Conservation (phyloP, 2,113 vertebrate species). For the Labeo rohita region DNA sequence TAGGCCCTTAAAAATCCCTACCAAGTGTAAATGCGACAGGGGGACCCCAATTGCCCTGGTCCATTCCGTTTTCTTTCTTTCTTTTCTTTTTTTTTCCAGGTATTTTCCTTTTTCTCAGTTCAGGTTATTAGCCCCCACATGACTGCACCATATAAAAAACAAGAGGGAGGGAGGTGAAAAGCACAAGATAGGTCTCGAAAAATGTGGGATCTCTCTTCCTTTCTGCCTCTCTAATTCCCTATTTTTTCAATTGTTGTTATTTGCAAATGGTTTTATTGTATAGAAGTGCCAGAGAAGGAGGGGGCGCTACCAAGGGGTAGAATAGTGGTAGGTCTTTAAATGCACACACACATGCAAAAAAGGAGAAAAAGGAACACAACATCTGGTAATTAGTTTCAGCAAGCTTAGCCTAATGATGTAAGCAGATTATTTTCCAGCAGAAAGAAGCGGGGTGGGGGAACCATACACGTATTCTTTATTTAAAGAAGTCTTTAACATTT, state of each 20-base stretch:
- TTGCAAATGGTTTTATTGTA: slow-evolving; percentile 92
- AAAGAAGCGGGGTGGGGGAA: slow-evolving; percentile 55
- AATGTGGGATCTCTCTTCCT: slow-evolving; percentile 68
- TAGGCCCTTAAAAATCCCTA: slow-evolving; percentile 83
- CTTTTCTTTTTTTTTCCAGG: slow-evolving; percentile 51
- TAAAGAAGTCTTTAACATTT: slow-evolving; percentile 63
- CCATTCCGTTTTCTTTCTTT: slow-evolving; percentile 78
- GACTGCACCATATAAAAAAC: slow-evolving; percentile 86
- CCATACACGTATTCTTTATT: slow-evolving; percentile 50
- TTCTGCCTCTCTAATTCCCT: slow-evolving; percentile 22
- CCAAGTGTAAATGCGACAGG: slow-evolving; percentile 87
- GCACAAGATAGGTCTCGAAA: slow-evolving; percentile 78
- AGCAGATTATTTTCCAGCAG: slow-evolving; percentile 93
- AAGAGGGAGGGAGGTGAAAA: slow-evolving; percentile 64
- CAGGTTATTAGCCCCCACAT: slow-evolving; percentile 90
- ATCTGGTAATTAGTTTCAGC: slow-evolving; percentile 97
- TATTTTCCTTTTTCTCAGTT: slow-evolving; percentile 84
- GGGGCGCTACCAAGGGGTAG: slow-evolving; percentile 81
- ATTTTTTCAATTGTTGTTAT: slow-evolving; percentile 84
- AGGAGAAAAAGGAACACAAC: slow-evolving; percentile 83
- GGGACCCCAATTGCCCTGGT: slow-evolving; percentile 91
- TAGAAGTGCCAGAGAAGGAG: slow-evolving; percentile 81
- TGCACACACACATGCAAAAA: slow-evolving; percentile 65
- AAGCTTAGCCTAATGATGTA: slow-evolving; percentile 97
- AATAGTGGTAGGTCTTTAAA: slow-evolving; percentile 86